phyloP scores from a whole-genome alignment of 2,888 invertebrate species.

The Hirtodrosophila trivittata region DNA sequence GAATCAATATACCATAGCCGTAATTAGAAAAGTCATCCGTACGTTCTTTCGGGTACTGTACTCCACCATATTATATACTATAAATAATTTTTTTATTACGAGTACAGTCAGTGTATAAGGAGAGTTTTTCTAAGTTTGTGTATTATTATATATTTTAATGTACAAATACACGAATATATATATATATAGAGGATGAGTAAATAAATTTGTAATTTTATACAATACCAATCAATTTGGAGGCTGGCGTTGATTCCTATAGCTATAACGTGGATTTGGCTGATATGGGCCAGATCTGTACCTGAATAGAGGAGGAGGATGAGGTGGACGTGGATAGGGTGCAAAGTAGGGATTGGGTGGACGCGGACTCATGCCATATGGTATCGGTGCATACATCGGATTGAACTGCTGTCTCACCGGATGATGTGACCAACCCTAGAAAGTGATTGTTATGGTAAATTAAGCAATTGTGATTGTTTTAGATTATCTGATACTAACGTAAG shows the following conservation, averaged over 20 bases:
- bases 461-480: too few species aligned
- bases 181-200: conserved; percentile 74
- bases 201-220: conserved; percentile 77
- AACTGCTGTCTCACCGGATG: conserved; percentile 33
- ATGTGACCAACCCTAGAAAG: conserved; percentile 42
- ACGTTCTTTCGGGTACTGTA: too few species aligned
- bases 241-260: conserved; percentile 35
- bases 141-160: too few species aligned
- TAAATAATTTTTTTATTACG: too few species aligned
- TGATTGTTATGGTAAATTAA: not conserved
- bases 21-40: too few species aligned
- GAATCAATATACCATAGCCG: too few species aligned
- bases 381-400: conserved; percentile 30
- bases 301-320: too few species aligned
- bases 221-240: conserved; percentile 36
- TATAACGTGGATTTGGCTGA: conserved; percentile 32
- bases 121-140: too few species aligned
- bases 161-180: too few species aligned
- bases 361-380: conserved; percentile 30
- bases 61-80: too few species aligned
- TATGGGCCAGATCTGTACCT: conserved; percentile 20
- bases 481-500: conserved; percentile 41
- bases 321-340: conserved; percentile 19
- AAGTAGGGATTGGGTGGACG: conserved; percentile 28
- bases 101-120: too few species aligned